Base-by-base conservation (phyloP, 2,113 vertebrate genomes). In the Oncorhynchus nerka region DNA sequence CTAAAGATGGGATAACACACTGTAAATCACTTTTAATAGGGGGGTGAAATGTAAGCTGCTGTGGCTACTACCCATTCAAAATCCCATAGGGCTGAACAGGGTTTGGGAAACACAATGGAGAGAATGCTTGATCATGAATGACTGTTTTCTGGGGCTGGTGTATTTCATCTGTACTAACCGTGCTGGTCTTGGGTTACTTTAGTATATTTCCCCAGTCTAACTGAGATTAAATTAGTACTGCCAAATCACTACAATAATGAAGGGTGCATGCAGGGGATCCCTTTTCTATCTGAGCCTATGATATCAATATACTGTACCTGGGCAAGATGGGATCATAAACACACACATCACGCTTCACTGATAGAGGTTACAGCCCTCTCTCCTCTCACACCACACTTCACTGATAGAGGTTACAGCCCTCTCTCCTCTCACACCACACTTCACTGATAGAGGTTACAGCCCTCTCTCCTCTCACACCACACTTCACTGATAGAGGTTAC, bases 11-110 rank as follows among this genome's bases (percentile, higher is more conserved):
- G 13, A 6, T 20, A 57, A 20, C 55, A 19, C 4, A 73, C 15
- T 28, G 16, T 70, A 75, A 79, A 87, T 66, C 75, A 75, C 16
- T 73, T 68, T 20, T 28, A 65, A 83, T n/a, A 20, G 20, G 65
- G 57, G 24, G 64, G 24, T 81, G 71, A 81, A 84, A 84, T 75
- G 70, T 32, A 22, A 84, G 77, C 26, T 26, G 9, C 0, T 0
- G 76, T 19, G 22, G 19, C 45, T 72, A 79, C 28, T 68, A 67
- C 76, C 79, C 48, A 76, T 79, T 74, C 72, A 71, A 59, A 74
- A 71, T 70, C 32, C 51, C 68, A 20, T n/a, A 51, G 28, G 49
- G 7, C 28, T 68, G 34, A 75, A 24, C 11, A 71, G 19, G 66
- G 49, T 68, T 74, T 67, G n/a, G 22, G 3, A 71, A 4, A 71